phyloP scores from a whole-genome alignment of 1,140 invertebrate species.

The Trichogramma pretiosum region DNA sequence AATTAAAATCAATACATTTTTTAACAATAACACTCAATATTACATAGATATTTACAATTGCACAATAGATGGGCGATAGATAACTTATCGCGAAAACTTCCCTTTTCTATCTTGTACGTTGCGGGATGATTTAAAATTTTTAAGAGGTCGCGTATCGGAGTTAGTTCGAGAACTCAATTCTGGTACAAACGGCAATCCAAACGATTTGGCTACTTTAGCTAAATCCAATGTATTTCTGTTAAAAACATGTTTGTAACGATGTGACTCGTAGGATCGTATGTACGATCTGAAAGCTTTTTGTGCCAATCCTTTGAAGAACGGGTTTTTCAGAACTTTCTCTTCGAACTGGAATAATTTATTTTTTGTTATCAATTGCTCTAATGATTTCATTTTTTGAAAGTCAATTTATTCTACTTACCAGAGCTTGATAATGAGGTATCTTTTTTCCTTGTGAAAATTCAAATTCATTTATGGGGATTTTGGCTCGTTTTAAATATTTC shows the following conservation, averaged over 20 bases:
- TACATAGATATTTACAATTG: too few relatives aligned
- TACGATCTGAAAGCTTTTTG: conserved; percentile 97
- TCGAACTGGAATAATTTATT: conserved; percentile 66
- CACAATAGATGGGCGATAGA: too few relatives aligned
- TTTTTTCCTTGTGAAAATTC: conserved; percentile 97
- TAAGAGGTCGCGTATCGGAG: too few relatives aligned
- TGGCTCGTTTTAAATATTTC: conserved; percentile 87
- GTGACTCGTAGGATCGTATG: conserved; percentile 91
- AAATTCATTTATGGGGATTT: conserved; percentile 93
- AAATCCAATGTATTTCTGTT: conserved; percentile 88
- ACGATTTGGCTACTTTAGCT: conserved; percentile 79
- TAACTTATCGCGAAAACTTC: too few relatives aligned
- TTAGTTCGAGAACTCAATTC: too few relatives aligned
- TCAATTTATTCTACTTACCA: conserved; percentile 51
- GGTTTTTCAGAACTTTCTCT: conserved; percentile 90
- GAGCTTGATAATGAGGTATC: conserved; percentile 88
- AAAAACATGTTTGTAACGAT: conserved; percentile 92
- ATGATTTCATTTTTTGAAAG: too few relatives aligned
- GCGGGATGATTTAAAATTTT: too few relatives aligned
- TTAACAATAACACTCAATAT: too few relatives aligned
- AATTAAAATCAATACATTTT: too few relatives aligned
- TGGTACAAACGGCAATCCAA: too few relatives aligned
- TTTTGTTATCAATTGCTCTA: not conserved
- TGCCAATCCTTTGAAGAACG: conserved; percentile 89
- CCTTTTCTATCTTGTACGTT: too few relatives aligned